These are phyloP conservation scores for Branchellion lobata DNA, from an alignment of 2,888 invertebrate genomes.

Conservation along the genomic window DNA sequence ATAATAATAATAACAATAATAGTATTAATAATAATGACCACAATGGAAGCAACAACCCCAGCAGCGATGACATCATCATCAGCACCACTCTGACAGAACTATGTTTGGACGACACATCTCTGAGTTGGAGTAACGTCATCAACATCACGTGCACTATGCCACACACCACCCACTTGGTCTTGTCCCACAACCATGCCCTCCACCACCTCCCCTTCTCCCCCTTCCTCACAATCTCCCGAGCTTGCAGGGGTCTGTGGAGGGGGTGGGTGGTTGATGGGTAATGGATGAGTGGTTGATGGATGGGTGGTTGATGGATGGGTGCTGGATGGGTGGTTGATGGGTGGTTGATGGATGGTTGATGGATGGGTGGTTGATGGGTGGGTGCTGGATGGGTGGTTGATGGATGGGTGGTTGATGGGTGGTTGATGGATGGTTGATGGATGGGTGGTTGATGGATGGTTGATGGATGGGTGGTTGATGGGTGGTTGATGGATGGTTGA, in stretches of 20 bases:
- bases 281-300: not conserved
- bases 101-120: not conserved
- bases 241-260: not conserved
- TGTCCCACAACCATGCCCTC: not conserved
- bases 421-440: no score
- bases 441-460: no score
- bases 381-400: no score
- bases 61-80: constrained; percentile 3
- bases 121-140: not conserved
- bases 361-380: no score
- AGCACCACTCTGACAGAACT: constrained; percentile 4
- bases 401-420: no score
- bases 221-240: no score
- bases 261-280: not conserved
- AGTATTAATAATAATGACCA: not conserved
- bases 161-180: not conserved
- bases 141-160: not conserved
- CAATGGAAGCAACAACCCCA: not conserved
- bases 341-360: no score
- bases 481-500: no score
- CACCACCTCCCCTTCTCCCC: no score
- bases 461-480: no score
- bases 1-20: not conserved
- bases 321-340: not conserved
- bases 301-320: not conserved